Evolutionary conservation across 2,888 invertebrate species (phyloP).

Genomic region (Lottia scabra): DNA sequence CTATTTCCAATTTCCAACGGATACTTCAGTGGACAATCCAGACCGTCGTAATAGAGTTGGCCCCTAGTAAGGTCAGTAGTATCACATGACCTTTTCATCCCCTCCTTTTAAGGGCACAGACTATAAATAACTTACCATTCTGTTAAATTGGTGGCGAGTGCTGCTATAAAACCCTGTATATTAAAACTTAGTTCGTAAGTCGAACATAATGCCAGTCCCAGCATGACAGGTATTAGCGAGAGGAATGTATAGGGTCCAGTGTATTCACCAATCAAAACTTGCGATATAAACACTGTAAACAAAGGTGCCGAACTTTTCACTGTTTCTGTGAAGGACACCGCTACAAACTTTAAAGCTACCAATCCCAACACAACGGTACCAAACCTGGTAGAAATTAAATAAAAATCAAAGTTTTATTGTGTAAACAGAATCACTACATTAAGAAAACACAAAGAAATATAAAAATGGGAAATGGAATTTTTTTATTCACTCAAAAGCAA

Average conservation of each 20-base stretch:
- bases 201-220: conserved; percentile 81
- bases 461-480: no score
- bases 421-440: neutral
- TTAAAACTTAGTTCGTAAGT: conserved; percentile 84
- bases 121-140: conserved; percentile 78
- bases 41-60: no score
- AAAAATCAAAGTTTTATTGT: no score
- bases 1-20: no score
- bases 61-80: no score
- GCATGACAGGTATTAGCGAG: conserved; percentile 82
- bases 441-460: no score
- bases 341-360: conserved; percentile 81
- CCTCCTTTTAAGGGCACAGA: no score
- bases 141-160: conserved; percentile 82
- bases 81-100: no score
- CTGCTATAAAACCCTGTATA: conserved; percentile 79
- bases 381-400: conserved; percentile 73
- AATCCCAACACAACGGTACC: conserved; percentile 81
- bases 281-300: conserved; percentile 82
- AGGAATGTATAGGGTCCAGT: conserved; percentile 75
- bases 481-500: no score
- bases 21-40: no score
- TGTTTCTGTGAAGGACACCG: conserved; percentile 85
- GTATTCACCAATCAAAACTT: conserved; percentile 69
- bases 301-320: conserved; percentile 85